Percentiles rank a stretch among this genome's conserved stretches.
Conservation (phyloP, 2,113 vertebrate species). For the Ondatra zibethicus region DNA sequence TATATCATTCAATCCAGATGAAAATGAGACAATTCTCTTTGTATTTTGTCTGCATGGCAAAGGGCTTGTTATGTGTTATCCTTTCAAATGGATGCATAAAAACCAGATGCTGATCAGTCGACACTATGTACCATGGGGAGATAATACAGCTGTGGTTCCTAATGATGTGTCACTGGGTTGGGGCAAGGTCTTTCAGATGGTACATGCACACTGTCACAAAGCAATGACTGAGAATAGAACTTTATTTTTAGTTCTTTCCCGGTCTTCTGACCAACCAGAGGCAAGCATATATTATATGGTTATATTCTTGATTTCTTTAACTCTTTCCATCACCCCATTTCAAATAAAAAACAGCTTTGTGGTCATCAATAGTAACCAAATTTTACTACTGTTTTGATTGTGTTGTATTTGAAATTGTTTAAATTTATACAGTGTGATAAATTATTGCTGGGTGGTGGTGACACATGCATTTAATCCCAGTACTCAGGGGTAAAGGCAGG, state of each 20-base stretch:
- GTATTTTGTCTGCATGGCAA: neutral
- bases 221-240: neutral
- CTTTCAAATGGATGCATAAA: neutral
- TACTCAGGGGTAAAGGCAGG: neutral
- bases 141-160: neutral
- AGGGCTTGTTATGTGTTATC: neutral
- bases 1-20: neutral
- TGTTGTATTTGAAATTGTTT: constrained; percentile 24
- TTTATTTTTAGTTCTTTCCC: constrained; percentile 12
- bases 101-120: neutral
- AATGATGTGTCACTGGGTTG: neutral
- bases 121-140: neutral
- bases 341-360: neutral
- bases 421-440: neutral
- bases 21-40: constrained; percentile 17
- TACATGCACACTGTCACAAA: neutral
- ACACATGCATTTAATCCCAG: neutral
- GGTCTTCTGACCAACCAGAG: constrained; percentile 21
- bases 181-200: neutral
- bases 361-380: neutral
- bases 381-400: neutral
- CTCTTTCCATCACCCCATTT: neutral
- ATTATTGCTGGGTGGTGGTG: neutral
- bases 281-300: neutral
- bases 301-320: neutral